Evolutionary conservation across 2,797 vertebrate species (phyloP).

Genomic region (Sebastes matsubarae): DNA sequence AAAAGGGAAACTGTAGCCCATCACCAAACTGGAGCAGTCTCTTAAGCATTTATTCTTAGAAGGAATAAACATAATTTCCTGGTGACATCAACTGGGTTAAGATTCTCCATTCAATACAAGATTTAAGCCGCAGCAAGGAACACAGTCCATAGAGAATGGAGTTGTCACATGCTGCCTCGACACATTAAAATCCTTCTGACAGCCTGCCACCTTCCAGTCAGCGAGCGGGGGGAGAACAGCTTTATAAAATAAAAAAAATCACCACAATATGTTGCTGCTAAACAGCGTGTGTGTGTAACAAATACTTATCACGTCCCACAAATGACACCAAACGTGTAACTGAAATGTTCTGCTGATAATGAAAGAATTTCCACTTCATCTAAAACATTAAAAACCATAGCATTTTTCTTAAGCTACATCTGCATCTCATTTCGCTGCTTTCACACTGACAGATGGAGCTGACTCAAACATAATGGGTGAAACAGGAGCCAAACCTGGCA

Average conservation of each 20-base stretch:
- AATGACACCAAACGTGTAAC: conserved; percentile 17
- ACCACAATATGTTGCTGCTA: conserved; percentile 38
- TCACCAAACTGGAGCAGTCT: conserved; percentile 47
- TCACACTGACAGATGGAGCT: conserved; percentile 8
- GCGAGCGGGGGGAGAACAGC: conserved; percentile 25
- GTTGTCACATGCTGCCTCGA: conserved; percentile 71
- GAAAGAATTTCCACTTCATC: neutral
- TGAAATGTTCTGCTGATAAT: conserved; percentile 5
- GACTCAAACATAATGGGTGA: conserved; percentile 6
- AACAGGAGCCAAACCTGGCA: conserved; percentile 20
- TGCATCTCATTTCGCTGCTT: conserved; percentile 26
- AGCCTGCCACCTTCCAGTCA: conserved; percentile 63
- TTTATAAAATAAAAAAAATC: conserved; percentile 6
- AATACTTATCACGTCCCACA: neutral
- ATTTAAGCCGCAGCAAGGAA: conserved; percentile 61
- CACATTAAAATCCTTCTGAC: conserved; percentile 73
- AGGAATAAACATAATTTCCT: conserved; percentile 71
- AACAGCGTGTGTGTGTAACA: conserved; percentile 10
- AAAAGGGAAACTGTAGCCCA: conserved; percentile 15
- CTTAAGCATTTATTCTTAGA: conserved; percentile 74
- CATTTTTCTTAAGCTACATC: conserved; percentile 7
- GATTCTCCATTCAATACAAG: conserved; percentile 68
- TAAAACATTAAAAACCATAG: neutral
- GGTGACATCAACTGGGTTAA: conserved; percentile 65
- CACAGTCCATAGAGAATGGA: conserved; percentile 71